Evolutionary conservation across 1,140 invertebrate genomes (phyloP).

Genomic region (Nephila pilipes): DNA sequence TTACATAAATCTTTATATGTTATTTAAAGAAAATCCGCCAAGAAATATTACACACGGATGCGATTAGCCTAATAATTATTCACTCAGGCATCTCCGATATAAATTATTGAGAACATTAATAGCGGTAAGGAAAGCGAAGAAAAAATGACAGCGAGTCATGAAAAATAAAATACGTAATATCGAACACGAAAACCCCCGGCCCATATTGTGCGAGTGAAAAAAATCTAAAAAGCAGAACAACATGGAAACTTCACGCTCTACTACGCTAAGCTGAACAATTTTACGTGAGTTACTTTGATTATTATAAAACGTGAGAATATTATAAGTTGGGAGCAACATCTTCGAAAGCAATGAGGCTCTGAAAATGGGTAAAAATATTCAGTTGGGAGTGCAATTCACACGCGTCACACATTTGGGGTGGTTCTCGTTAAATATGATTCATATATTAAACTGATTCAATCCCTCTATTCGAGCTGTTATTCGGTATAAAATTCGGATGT

Average conservation of each 20-base stretch:
- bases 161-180: background rate
- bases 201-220: background rate
- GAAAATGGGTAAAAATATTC: background rate
- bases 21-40: too few relatives aligned
- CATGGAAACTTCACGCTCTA: background rate
- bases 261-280: background rate
- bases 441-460: too few relatives aligned
- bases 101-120: background rate
- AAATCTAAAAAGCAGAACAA: background rate
- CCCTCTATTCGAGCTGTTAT: too few relatives aligned
- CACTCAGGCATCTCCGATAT: background rate
- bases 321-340: background rate
- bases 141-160: background rate
- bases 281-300: conserved; percentile 12
- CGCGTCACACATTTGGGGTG: too few relatives aligned
- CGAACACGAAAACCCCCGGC: background rate
- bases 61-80: background rate
- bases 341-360: background rate
- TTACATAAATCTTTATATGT: too few relatives aligned
- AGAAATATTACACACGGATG: background rate
- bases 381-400: too few relatives aligned
- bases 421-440: too few relatives aligned
- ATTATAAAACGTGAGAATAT: conserved; percentile 1
- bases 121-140: background rate
- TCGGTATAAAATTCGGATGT: too few relatives aligned